Evolutionary conservation across 2,888 invertebrate genomes (phyloP), one percentile per base, ranked within the genome.

Genomic region (Pheosia tremula): DNA sequence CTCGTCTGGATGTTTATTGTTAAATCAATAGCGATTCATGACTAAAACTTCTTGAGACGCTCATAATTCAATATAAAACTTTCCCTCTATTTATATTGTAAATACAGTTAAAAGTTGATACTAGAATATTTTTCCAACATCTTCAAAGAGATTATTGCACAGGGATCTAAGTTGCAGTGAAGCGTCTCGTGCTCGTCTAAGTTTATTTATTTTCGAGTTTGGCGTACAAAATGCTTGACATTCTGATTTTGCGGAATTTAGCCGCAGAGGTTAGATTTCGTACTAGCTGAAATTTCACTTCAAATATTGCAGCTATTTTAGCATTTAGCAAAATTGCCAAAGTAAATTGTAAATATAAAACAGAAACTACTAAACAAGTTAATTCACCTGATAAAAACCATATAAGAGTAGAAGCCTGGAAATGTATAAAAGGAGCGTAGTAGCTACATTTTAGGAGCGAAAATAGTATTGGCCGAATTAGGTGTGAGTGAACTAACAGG

Each of bases 281-380:
- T 61, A 7, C 5, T 8, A 38, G n/a, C 55, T 55, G 13, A 57
- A 43, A 64, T 64, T 57, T 59, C 37, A 39, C 13, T 59, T 47
- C 11, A 62, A 67, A 68, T 53, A 63, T 55, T 69, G 57, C 6
- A 10, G 45, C 37, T n/a, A 63, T 36, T n/a, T n/a, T n/a, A n/a
- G n/a, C n/a, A n/a, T n/a, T 56, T 52, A 5, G 0, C n/a, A 13
- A 13, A 49, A 49, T 49, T 49, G 13, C 13, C 24, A 13, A 4
- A 13, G 49, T 5, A 3, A 49, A 49, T n/a, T 3, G 49, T 49
- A n/a, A 47, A 5, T 49, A 4, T 49, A n/a, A n/a, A 8, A 9
- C 43, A 2, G 13, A 49, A 49, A 49, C n/a, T 49, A 49, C 24
- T 24, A 24, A 24, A 24, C 2, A 1, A 49, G 0, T 3, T 4